Conservation (phyloP, 2,113 vertebrate genomes). For the Aegotheles bennettii region DNA sequence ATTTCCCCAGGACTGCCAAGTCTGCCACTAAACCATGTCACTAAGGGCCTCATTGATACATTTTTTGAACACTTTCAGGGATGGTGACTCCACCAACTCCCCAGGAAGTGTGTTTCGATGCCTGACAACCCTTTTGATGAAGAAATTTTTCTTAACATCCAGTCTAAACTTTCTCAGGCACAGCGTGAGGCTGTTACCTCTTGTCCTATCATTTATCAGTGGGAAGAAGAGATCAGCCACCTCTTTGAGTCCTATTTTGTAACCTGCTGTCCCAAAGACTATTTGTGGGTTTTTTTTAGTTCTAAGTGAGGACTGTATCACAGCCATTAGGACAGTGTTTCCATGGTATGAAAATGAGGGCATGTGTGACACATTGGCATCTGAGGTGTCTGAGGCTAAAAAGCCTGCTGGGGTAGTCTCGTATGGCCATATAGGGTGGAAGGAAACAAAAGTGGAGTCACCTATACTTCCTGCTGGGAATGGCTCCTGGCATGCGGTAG, state of each 20-base stretch:
- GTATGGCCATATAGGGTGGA: not conserved
- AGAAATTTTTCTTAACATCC: too few relatives aligned
- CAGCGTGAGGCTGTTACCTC: too few relatives aligned
- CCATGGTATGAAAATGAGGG: not conserved
- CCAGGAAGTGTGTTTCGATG: too few relatives aligned
- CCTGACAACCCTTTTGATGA: too few relatives aligned
- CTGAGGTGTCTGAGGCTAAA: not conserved
- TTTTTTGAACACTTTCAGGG: too few relatives aligned
- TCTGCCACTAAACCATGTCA: too few relatives aligned
- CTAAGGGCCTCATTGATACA: too few relatives aligned
- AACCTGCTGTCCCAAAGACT: not conserved
- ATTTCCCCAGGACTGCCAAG: too few relatives aligned
- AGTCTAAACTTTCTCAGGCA: too few relatives aligned
- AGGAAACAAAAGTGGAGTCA: not conserved
- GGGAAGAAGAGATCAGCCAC: too few relatives aligned
- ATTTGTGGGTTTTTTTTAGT: not conserved
- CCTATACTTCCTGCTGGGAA: not conserved
- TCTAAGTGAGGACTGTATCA: not conserved
- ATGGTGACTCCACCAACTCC: too few relatives aligned
- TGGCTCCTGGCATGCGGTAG: not conserved
- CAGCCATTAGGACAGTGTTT: not conserved
- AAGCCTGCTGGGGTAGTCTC: not conserved
- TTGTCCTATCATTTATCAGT: too few relatives aligned
- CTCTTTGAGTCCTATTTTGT: not conserved
- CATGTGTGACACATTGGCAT: not conserved